Percentiles rank a stretch among this genome's conserved stretches.
phyloP scores from a whole-genome alignment of 1,140 invertebrate species.

The Euura lappo region DNA sequence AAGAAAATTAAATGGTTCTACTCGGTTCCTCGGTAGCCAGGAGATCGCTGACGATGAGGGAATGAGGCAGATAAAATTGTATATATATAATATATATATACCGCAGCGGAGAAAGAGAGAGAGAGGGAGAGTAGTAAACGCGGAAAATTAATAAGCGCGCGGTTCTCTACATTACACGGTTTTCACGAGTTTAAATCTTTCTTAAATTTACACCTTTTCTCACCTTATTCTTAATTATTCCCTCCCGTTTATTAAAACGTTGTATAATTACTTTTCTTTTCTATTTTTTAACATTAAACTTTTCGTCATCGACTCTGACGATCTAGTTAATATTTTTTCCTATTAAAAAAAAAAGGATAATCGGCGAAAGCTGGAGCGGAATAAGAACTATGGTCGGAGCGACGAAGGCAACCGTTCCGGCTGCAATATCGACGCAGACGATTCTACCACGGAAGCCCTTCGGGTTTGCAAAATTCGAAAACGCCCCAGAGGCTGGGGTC shows the following conservation, averaged over 20 bases:
- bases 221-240: no score
- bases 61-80: not conserved
- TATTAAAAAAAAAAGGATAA: not conserved
- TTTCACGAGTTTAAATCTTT: no score
- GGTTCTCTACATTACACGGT: no score
- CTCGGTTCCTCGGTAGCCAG: not conserved
- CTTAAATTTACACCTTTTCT: no score
- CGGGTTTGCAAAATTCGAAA: slow-evolving; percentile 55
- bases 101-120: not conserved
- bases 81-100: no score
- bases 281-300: no score
- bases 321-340: no score
- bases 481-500: slow-evolving; percentile 49
- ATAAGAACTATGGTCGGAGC: not conserved
- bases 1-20: not conserved
- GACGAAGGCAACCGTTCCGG: no score
- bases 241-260: no score
- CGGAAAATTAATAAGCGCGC: not conserved
- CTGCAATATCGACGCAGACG: no score
- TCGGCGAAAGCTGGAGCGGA: not conserved
- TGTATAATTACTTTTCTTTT: no score
- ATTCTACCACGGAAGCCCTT: slow-evolving; percentile 26
- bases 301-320: no score
- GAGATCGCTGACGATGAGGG: not conserved
- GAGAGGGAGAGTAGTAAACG: not conserved